A percentile compares a stretch with the other conserved stretches of the same genome.
These are phyloP conservation scores for Sphaerophoria taeniata DNA, from an alignment of 2,888 invertebrate species.

Conservation along the genomic window DNA sequence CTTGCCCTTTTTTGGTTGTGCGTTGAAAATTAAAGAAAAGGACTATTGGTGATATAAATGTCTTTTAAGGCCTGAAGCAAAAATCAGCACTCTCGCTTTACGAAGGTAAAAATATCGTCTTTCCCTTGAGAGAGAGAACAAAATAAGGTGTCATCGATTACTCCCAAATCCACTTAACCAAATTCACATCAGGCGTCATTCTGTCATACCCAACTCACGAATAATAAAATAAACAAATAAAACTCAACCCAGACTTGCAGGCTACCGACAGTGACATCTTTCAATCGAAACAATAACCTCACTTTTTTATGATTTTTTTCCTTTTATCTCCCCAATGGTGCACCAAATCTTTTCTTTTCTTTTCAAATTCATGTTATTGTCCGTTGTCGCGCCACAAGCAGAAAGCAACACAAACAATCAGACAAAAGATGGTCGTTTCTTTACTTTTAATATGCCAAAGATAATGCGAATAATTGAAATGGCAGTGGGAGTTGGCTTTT, in stretches of 20 bases:
- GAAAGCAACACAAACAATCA: constrained; percentile 9
- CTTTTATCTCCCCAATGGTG: not conserved
- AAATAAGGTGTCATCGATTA: no score
- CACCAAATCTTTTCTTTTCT: constrained; percentile 13
- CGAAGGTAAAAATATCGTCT: not conserved
- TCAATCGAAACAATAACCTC: constrained; percentile 1
- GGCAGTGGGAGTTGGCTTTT: constrained; percentile 20
- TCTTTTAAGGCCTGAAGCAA: no score
- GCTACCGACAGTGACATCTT: constrained; percentile 30
- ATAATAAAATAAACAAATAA: not conserved
- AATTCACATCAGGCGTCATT: not conserved
- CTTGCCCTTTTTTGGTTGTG: no score
- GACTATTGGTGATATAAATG: no score
- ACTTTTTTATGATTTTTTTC: not conserved
- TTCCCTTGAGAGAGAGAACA: no score
- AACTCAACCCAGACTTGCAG: constrained; percentile 18
- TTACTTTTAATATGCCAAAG: constrained; percentile 39
- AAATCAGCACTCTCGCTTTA: no score
- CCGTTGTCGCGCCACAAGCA: not conserved
- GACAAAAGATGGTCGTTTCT: constrained; percentile 27
- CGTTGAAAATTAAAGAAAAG: no score
- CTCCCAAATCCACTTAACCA: not conserved
- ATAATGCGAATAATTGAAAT: constrained; percentile 41
- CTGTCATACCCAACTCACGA: constrained; percentile 6
- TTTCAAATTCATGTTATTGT: constrained; percentile 20